Conservation (phyloP, 2,888 invertebrate species). For the Artemia sinica region DNA sequence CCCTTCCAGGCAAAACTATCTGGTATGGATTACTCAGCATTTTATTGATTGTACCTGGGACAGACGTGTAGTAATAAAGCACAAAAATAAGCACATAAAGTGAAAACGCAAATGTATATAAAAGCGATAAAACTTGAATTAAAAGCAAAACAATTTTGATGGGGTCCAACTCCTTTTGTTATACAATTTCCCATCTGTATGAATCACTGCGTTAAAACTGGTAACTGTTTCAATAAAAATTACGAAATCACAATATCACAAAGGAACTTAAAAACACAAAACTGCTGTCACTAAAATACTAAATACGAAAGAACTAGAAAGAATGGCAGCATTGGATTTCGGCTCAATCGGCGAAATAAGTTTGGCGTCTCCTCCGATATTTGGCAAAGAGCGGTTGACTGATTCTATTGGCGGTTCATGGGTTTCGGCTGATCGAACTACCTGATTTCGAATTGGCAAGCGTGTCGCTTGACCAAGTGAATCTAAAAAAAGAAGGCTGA, state of each 20-base stretch:
- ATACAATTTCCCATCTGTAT: too few species aligned
- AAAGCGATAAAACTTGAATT: too few species aligned
- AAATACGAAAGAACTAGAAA: neutral
- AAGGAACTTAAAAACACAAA: neutral
- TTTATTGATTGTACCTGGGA: too few species aligned
- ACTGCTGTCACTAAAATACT: neutral
- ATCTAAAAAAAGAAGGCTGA: neutral
- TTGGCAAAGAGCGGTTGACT: neutral
- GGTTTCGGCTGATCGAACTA: neutral
- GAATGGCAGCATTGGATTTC: neutral
- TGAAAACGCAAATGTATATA: too few species aligned
- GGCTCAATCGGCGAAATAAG: neutral
- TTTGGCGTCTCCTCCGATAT: neutral
- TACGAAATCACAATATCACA: neutral
- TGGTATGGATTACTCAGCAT: too few species aligned
- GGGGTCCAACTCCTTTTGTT: too few species aligned
- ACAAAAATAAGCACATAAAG: too few species aligned
- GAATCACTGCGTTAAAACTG: too few species aligned
- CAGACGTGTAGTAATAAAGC: too few species aligned
- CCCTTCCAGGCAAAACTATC: too few species aligned
- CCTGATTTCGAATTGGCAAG: slow-evolving; percentile 3
- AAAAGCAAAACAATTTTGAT: too few species aligned
- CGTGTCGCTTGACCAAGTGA: neutral
- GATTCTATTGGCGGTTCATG: neutral
- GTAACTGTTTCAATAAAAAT: too few species aligned